phyloP scores from a whole-genome alignment of 2,797 vertebrate genomes.

The Otolemur crassicaudatus region DNA sequence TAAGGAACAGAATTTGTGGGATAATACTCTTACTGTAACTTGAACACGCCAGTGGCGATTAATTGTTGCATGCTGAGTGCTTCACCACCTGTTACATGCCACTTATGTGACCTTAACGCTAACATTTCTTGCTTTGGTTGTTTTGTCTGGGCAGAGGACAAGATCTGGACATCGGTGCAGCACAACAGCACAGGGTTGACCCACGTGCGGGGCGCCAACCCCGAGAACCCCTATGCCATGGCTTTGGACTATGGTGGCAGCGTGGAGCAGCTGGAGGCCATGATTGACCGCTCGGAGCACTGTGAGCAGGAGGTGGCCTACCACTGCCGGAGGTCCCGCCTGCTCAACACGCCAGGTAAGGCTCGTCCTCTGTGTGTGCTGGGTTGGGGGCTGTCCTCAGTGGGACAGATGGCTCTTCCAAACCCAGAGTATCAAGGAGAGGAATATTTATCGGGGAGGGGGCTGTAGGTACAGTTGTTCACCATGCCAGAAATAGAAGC shows the following conservation, averaged over 20 bases:
- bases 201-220: slow-evolving; percentile 88
- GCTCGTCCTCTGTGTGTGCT: not conserved
- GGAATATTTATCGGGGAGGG: not conserved
- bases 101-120: not conserved
- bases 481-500: accelerated
- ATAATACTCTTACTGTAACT: accelerated
- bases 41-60: not conserved
- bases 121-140: not conserved
- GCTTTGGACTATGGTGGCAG: slow-evolving; percentile 93
- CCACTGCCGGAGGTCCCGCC: slow-evolving; percentile 94
- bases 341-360: slow-evolving; percentile 95
- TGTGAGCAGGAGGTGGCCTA: slow-evolving; percentile 96
- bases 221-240: slow-evolving; percentile 89
- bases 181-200: slow-evolving; percentile 93
- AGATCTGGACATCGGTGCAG: slow-evolving; percentile 94
- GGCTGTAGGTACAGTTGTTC: accelerated
- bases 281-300: slow-evolving; percentile 93
- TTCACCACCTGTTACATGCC: accelerated
- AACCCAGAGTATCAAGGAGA: accelerated
- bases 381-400: not conserved
- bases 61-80: not conserved
- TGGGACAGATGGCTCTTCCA: too few relatives aligned
- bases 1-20: not conserved
- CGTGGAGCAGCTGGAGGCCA: slow-evolving; percentile 90
- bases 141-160: slow-evolving; percentile 90